Evolutionary conservation across 2,797 vertebrate species (phyloP), one percentile per base, ranked within the genome.

Genomic region (Perdix hodgsoniae): DNA sequence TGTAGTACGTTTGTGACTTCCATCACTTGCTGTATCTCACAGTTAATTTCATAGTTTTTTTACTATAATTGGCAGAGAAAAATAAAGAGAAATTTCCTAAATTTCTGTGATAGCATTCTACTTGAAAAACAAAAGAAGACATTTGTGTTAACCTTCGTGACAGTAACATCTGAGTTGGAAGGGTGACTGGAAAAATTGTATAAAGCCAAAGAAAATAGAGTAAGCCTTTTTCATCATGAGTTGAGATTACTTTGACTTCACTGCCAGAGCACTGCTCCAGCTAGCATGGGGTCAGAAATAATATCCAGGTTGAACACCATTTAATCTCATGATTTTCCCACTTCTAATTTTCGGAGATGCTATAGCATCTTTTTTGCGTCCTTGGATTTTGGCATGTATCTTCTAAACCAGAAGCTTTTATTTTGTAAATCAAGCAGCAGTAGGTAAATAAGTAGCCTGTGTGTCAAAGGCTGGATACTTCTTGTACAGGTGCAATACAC

Each of bases 321-420:
- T 91, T 66, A 74, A 67, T 91, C 17, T 83, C 35, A 10, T 0
- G 7, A 35, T n/a, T 94, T 86, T 56, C 18, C 26, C 50, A 24
- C 65, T 94, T 31, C 86, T 8, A 88, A 31, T 93, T 90, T 67
- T 78, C 59, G 56, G 70, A 88, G 56, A 11, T 76, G 27, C 31
- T 70, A 22, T 22, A 16, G 19, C 76, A 39, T 81, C 50, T 66
- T 65, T 91, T 78, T 90, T 17, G 26, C 54, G 76, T 75, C 64
- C 56, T 84, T 76, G 89, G 47, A 54, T 50, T 8, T 42, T 18
- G 19, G 19, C 35, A 11, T 56, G n/a, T 50, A 5, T 79, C 66
- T 91, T 90, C 66, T 59, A 64, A 88, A 54, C 42, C 15, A 50
- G 18, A 80, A 78, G 50, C 60, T 86, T 67, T 78, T 50, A 1